phyloP scores from a whole-genome alignment of 2,797 vertebrate species.

The Onychomys torridus region DNA sequence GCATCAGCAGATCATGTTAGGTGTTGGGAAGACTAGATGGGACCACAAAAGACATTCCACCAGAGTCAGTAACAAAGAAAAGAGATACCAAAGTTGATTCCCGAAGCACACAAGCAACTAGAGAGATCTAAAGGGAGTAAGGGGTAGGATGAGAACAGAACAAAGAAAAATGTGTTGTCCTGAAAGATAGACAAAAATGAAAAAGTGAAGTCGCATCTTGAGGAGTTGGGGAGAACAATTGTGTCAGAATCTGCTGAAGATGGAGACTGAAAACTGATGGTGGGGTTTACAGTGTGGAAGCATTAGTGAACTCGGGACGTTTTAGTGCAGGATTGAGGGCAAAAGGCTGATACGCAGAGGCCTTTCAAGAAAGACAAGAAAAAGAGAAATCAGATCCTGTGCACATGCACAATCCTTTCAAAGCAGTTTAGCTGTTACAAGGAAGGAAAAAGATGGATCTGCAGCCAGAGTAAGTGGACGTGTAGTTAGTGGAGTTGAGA shows the following conservation, averaged over 20 bases:
- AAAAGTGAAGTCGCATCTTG: background rate
- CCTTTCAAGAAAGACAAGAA: background rate
- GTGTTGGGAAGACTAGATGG: background rate
- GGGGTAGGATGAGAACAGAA: background rate
- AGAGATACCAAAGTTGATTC: background rate
- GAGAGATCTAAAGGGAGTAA: background rate
- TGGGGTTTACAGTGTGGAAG: background rate
- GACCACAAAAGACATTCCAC: background rate
- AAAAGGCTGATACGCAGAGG: background rate
- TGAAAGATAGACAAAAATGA: constrained; percentile 31
- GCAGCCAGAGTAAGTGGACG: background rate
- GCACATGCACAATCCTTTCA: background rate
- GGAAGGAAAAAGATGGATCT: background rate
- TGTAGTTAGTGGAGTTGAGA: background rate
- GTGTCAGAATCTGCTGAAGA: background rate
- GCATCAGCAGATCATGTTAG: background rate
- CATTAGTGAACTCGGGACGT: background rate
- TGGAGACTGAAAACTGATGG: background rate
- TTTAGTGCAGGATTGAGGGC: background rate
- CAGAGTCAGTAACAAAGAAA: background rate
- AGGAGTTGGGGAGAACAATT: background rate
- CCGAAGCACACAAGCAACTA: background rate
- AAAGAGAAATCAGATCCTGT: background rate
- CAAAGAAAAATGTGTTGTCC: background rate
- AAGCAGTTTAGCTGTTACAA: constrained; percentile 31